Percentiles rank a stretch among this genome's conserved stretches.
phyloP scores from a whole-genome alignment of 2,888 invertebrate species.

The Leptogaster cylindrica region DNA sequence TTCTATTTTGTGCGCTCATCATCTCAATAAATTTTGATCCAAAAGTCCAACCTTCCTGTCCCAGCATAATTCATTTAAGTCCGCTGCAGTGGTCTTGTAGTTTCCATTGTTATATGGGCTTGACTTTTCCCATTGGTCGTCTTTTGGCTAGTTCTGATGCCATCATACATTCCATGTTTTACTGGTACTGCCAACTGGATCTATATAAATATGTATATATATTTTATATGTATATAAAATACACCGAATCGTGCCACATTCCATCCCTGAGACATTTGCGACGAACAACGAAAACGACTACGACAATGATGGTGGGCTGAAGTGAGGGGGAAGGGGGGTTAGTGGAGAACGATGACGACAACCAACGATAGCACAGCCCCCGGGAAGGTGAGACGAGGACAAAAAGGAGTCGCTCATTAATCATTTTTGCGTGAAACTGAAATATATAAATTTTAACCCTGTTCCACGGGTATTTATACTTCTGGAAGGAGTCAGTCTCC shows the following conservation, averaged over 20 bases:
- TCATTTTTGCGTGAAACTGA: slow-evolving; percentile 48
- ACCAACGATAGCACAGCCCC: slow-evolving; percentile 26
- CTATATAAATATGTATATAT: background rate
- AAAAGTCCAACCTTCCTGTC: slow-evolving; percentile 27
- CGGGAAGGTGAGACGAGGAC: slow-evolving; percentile 36
- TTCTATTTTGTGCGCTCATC: too few relatives aligned
- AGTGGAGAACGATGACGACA: slow-evolving; percentile 32
- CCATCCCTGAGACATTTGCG: slow-evolving; percentile 26
- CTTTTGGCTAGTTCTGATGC: slow-evolving; percentile 36
- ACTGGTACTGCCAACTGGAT: slow-evolving; percentile 20
- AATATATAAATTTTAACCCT: slow-evolving; percentile 48
- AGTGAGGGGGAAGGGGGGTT: background rate
- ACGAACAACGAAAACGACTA: slow-evolving; percentile 30
- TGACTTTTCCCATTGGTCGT: slow-evolving; percentile 37
- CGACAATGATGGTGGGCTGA: slow-evolving; percentile 10
- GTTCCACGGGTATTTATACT: slow-evolving; percentile 41
- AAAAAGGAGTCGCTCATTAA: slow-evolving; percentile 45
- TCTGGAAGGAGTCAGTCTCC: slow-evolving; percentile 42
- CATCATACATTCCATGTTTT: slow-evolving; percentile 36
- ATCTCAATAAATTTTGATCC: slow-evolving; percentile 30
- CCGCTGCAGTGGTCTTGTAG: slow-evolving; percentile 29
- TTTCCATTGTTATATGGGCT: slow-evolving; percentile 24
- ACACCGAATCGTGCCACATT: background rate
- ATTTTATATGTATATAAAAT: background rate
- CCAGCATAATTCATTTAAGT: slow-evolving; percentile 35